Percentiles rank a stretch among this genome's conserved stretches.
phyloP scores from a whole-genome alignment of 1,140 invertebrate species.

The Papilio polytes region DNA sequence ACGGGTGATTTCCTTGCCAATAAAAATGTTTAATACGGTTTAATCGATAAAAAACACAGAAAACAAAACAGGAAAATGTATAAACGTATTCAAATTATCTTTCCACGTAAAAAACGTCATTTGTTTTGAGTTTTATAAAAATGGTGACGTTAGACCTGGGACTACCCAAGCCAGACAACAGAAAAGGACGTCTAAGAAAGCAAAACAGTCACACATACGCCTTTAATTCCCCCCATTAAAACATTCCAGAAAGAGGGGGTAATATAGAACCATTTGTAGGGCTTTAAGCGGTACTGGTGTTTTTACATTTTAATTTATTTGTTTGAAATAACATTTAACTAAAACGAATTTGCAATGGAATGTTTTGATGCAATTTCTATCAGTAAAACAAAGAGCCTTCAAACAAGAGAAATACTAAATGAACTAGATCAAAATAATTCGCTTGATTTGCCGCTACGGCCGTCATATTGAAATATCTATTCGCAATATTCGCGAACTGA shows the following conservation, averaged over 20 bases:
- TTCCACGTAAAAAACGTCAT: neutral
- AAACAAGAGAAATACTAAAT: conserved; percentile 7
- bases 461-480: conserved; percentile 61
- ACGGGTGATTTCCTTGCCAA: neutral
- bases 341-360: neutral
- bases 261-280: no score
- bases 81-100: neutral
- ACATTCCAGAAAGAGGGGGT: no score
- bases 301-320: no score
- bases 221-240: no score
- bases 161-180: no score
- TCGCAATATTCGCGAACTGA: conserved; percentile 67
- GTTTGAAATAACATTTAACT: no score
- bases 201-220: no score
- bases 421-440: conserved; percentile 64
- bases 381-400: neutral
- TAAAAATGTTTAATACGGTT: neutral
- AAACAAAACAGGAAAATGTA: neutral
- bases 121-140: neutral
- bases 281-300: no score
- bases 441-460: conserved; percentile 58
- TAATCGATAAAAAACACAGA: neutral
- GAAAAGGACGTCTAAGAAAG: no score
- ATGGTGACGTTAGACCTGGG: no score
- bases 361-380: neutral